Evolutionary conservation across 2,797 vertebrate genomes (phyloP).

Genomic region (Vespertilio murinus): DNA sequence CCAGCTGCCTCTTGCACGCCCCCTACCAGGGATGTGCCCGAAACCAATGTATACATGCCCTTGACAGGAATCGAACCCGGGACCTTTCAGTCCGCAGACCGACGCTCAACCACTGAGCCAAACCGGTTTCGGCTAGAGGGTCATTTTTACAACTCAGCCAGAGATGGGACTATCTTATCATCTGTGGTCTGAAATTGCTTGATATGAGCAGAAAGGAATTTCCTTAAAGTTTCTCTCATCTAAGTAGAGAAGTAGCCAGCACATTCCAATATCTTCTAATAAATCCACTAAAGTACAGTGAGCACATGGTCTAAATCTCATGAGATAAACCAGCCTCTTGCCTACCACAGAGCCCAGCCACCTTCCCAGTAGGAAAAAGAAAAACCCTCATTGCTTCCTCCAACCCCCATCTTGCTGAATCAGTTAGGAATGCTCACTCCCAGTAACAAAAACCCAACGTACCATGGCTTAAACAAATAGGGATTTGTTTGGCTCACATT

Average conservation of each 20-base stretch:
- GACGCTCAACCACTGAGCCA: too few relatives aligned
- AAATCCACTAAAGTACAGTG: not conserved
- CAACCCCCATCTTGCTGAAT: not conserved
- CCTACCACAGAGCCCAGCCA: not conserved
- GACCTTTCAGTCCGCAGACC: too few relatives aligned
- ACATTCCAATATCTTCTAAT: not conserved
- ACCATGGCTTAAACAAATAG: not conserved
- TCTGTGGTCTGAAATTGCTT: conserved; percentile 1
- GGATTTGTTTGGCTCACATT: not conserved
- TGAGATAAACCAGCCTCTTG: not conserved
- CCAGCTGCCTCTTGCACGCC: too few relatives aligned
- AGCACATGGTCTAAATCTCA: not conserved
- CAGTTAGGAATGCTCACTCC: not conserved
- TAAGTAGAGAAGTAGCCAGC: not conserved
- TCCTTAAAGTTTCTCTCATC: not conserved
- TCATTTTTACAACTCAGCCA: not conserved
- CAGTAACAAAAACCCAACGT: not conserved
- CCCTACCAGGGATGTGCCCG: too few relatives aligned
- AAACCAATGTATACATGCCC: too few relatives aligned
- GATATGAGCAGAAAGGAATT: not conserved
- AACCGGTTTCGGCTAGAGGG: too few relatives aligned
- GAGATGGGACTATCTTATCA: not conserved
- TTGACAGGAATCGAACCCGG: too few relatives aligned
- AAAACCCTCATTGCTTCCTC: not conserved
- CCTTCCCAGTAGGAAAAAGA: not conserved